Evolutionary conservation across 2,888 invertebrate species (phyloP), one percentile per base, ranked within the genome.

Genomic region (Mycalesis mineus): DNA sequence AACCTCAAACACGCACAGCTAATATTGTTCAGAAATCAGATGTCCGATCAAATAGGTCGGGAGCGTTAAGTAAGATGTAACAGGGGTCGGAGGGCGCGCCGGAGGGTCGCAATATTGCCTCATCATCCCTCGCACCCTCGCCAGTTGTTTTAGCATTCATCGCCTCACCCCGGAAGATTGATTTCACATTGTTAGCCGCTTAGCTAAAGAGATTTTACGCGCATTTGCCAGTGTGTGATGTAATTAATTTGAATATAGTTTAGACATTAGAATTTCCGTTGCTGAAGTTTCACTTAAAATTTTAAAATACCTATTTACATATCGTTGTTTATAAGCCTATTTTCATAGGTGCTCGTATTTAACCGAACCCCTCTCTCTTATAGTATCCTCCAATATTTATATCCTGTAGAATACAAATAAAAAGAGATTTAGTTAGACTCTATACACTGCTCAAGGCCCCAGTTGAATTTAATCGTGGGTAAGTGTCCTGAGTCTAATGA

Each of bases 131-230:
- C 86, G 77, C 88, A 83, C 88, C 86, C 88, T 82, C 83, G 82
- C 83, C n/a, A 76, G 87, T 87, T 89, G 88, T 88, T 88, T 88
- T 86, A 88, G 78, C 75, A 88, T 88, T 88, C 86, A 88, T 86
- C 80, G 83, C 76, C 80, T 79, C 74, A 66, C 75, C 72, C 76
- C 66, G 72, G 65, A 70, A 78, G 74, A 82, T 84, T 82, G 84
- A 84, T 85, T 78, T 79, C 74, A 80, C 71, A 79, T 84, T 82
- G 79, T 82, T 77, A 74, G 67, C 65, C 62, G 67, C 75, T 70
- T 69, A 69, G 71, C 77, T 64, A 75, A 81, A 69, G 67, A 71
- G 71, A 74, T 71, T 76, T 68, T 57, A 67, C 65, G 55, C 63
- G 48, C 59, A 57, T 54, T 60, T 58, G 51, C 50, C 57, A 39